These are phyloP conservation scores for Diprion similis DNA, from an alignment of 1,140 invertebrate genomes.

Conservation along the genomic window DNA sequence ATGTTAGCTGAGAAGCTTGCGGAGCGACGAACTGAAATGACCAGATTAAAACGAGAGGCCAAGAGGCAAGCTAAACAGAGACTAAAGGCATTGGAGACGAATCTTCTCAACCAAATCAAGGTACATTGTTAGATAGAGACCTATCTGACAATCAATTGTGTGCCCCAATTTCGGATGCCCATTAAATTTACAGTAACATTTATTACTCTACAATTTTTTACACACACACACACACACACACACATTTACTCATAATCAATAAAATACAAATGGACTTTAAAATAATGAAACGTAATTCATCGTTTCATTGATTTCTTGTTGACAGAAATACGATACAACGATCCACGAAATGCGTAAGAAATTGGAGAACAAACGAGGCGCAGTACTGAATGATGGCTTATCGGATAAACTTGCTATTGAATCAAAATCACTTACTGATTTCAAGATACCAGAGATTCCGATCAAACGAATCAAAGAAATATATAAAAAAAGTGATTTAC, in stretches of 20 bases:
- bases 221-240: too few relatives aligned
- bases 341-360: constrained; percentile 59
- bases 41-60: constrained; percentile 53
- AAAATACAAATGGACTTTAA: neutral
- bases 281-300: constrained; percentile 9
- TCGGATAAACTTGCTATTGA: constrained; percentile 54
- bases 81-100: constrained; percentile 53
- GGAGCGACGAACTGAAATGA: constrained; percentile 54
- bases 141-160: too few relatives aligned
- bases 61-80: constrained; percentile 54
- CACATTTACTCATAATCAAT: constrained; percentile 17
- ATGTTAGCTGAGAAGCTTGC: constrained; percentile 54
- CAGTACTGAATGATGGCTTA: constrained; percentile 38
- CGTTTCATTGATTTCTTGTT: constrained; percentile 13
- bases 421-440: constrained; percentile 50
- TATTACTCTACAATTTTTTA: neutral
- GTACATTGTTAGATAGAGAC: constrained; percentile 31
- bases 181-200: neutral
- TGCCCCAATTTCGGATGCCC: too few relatives aligned
- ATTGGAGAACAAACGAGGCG: constrained; percentile 48
- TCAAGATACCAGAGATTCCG: constrained; percentile 59
- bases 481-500: constrained; percentile 51
- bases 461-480: constrained; percentile 56
- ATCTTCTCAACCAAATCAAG: constrained; percentile 58
- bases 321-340: constrained; percentile 56